Conservation (phyloP, 2,113 vertebrate genomes). For the Vanacampus margaritifer region DNA sequence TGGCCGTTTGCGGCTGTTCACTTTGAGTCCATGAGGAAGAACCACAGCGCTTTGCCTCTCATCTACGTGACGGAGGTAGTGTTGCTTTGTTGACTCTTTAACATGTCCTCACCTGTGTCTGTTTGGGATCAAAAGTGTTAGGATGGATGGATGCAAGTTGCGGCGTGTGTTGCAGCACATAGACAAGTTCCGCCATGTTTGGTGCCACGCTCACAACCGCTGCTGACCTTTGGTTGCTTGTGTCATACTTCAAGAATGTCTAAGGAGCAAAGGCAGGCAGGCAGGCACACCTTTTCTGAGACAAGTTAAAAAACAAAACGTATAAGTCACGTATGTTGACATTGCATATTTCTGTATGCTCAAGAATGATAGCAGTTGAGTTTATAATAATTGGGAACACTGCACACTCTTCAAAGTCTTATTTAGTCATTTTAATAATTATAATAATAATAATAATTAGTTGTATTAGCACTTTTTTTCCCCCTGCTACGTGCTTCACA, state of each 20-base stretch:
- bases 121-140: neutral
- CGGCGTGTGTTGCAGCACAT: neutral
- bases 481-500: too few species aligned
- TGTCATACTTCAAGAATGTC: constrained; percentile 3
- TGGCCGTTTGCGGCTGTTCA: neutral
- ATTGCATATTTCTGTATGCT: neutral
- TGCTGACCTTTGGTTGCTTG: neutral
- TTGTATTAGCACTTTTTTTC: too few species aligned
- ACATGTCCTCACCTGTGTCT: neutral
- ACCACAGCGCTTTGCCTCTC: constrained; percentile 2
- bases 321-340: neutral
- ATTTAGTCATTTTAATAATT: too few species aligned
- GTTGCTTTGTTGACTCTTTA: neutral
- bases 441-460: too few species aligned
- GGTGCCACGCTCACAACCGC: neutral
- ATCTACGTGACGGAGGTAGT: constrained; percentile 8
- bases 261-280: neutral
- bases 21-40: constrained; percentile 4
- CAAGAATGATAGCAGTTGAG: neutral
- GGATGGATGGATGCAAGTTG: neutral
- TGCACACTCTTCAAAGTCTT: too few species aligned
- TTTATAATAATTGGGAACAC: neutral
- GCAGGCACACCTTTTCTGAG: neutral
- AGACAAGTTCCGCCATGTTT: constrained; percentile 3
- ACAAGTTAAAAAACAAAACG: neutral